phyloP scores from a whole-genome alignment of 1,140 invertebrate species.

The Heliconius nattereri region DNA sequence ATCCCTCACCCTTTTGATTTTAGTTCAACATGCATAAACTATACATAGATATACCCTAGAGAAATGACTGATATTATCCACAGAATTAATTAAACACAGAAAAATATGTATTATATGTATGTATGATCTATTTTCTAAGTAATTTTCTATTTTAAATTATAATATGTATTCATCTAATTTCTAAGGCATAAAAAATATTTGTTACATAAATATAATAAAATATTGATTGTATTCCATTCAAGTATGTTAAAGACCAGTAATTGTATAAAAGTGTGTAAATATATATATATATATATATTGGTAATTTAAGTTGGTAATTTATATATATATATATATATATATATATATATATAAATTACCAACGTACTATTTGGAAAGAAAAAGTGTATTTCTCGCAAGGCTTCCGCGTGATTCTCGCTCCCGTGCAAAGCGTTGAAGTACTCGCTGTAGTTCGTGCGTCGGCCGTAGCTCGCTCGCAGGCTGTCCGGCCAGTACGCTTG shows the following conservation, averaged over 20 bases:
- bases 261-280: not conserved
- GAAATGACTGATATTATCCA: not conserved
- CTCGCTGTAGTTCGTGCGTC: constrained; percentile 82
- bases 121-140: too few species aligned
- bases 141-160: too few species aligned
- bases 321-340: too few species aligned
- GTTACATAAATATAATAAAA: not conserved
- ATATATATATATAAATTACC: not conserved
- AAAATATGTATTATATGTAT: not conserved
- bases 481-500: constrained; percentile 87
- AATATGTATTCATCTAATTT: too few species aligned
- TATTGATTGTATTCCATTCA: not conserved
- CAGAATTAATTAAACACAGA: not conserved
- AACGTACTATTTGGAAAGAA: constrained; percentile 91
- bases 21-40: constrained; percentile 1
- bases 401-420: constrained; percentile 86
- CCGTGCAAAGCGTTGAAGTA: constrained; percentile 91
- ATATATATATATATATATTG: not conserved
- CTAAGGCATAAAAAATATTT: too few species aligned
- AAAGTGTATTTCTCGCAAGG: constrained; percentile 92
- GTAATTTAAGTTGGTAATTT: too few species aligned
- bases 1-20: constrained; percentile 2
- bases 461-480: constrained; percentile 87
- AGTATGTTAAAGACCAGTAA: not conserved
- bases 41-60: not conserved